These are phyloP conservation scores for Crax fasciolata DNA, from an alignment of 2,797 vertebrate species.

Conservation along the genomic window DNA sequence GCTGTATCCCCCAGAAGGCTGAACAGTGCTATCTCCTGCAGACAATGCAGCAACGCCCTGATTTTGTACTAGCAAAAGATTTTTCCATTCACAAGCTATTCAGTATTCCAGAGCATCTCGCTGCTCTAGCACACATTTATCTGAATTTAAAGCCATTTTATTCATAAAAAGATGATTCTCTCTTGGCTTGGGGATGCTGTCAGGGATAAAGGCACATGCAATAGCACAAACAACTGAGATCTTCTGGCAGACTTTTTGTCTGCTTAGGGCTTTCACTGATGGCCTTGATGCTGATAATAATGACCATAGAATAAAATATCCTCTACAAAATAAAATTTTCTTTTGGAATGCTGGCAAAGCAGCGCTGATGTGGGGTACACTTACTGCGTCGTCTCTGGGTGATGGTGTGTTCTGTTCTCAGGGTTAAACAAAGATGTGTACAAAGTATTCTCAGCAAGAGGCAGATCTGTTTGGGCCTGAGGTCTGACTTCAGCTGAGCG, in stretches of 20 bases:
- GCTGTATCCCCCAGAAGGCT: conserved; percentile 16
- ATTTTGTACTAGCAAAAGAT: background rate
- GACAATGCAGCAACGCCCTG: conserved; percentile 59
- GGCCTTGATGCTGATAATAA: background rate
- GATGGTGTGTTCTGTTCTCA: background rate
- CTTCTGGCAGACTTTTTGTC: background rate
- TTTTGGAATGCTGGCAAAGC: background rate
- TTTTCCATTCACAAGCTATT: conserved; percentile 34
- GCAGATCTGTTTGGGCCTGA: background rate
- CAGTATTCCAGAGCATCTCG: conserved; percentile 24
- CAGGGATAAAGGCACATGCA: background rate
- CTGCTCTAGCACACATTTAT: background rate
- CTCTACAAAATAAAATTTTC: background rate
- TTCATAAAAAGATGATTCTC: background rate
- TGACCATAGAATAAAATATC: background rate
- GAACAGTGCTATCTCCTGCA: background rate
- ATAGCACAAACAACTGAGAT: background rate
- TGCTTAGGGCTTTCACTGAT: background rate
- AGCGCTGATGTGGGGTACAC: background rate
- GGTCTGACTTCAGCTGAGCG: background rate
- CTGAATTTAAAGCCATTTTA: background rate
- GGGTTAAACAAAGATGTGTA: background rate
- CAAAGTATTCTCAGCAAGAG: background rate
- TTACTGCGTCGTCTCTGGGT: background rate
- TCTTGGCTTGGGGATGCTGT: background rate